Percentiles rank a stretch among this genome's conserved stretches.
Evolutionary conservation across 1,140 invertebrate species (phyloP).

Genomic region (Pemphigus obesinymphae): DNA sequence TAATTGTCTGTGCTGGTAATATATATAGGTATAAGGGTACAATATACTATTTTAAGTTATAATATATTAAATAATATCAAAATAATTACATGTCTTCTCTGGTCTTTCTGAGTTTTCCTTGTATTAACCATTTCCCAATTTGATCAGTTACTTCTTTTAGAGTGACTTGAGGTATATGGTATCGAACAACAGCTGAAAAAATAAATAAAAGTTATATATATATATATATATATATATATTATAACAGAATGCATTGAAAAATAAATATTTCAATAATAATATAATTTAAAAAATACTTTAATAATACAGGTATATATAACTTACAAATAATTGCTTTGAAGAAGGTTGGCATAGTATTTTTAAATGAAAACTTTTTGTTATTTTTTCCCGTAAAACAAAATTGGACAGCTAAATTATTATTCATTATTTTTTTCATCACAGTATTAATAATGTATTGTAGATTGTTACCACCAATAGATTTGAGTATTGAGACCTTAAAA

Average conservation of each 20-base stretch:
- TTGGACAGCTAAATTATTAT: background rate
- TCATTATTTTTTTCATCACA: background rate
- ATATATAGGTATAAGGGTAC: no score
- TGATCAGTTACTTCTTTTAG: background rate
- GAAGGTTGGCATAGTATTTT: background rate
- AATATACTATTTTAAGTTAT: no score
- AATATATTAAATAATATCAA: no score
- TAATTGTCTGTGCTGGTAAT: no score
- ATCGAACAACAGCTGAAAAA: background rate
- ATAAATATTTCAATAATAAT: background rate
- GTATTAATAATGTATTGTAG: background rate
- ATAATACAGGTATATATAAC: background rate
- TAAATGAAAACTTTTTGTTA: background rate
- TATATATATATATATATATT: no score
- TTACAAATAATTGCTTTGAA: background rate
- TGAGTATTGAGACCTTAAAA: constrained; percentile 6
- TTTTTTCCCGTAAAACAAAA: background rate
- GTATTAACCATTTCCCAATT: background rate
- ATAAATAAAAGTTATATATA: no score
- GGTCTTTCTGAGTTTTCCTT: background rate
- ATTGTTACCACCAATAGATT: constrained; percentile 45
- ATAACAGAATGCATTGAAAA: no score
- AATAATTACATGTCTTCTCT: background rate
- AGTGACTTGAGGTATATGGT: background rate
- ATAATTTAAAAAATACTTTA: background rate